phyloP scores from a whole-genome alignment of 2,113 vertebrate species.

The Lontra canadensis region DNA sequence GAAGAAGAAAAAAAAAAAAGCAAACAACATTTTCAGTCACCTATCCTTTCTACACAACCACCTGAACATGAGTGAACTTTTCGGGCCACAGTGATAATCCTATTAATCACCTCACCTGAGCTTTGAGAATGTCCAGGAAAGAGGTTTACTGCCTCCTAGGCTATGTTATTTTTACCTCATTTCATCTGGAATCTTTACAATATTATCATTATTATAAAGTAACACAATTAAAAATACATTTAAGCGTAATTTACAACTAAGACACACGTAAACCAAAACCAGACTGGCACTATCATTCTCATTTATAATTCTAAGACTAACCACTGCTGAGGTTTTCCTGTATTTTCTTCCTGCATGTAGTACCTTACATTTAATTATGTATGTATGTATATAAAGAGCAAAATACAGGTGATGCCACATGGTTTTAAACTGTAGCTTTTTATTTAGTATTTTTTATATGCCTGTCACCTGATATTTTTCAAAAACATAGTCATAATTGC shows the following conservation, averaged over 20 bases:
- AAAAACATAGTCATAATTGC: neutral
- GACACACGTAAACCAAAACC: neutral
- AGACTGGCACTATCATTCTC: neutral
- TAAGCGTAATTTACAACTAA: neutral
- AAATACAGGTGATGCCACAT: neutral
- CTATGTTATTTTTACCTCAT: neutral
- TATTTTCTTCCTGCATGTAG: neutral
- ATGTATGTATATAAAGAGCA: neutral
- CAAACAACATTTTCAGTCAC: neutral
- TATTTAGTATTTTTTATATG: neutral
- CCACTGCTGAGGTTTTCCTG: neutral
- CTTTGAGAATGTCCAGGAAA: neutral
- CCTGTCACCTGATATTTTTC: neutral
- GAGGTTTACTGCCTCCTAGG: neutral
- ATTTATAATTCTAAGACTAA: constrained; percentile 18
- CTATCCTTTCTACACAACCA: neutral
- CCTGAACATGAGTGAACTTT: neutral
- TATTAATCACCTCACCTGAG: neutral
- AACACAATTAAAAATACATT: constrained; percentile 20
- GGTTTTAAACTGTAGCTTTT: neutral
- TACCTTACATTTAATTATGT: neutral
- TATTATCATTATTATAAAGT: neutral
- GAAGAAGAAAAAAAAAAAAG: neutral
- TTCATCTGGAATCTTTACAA: neutral
- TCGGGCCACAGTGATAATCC: neutral